Conservation (phyloP, 2,797 vertebrate species). For the Girardinus metallicus region DNA sequence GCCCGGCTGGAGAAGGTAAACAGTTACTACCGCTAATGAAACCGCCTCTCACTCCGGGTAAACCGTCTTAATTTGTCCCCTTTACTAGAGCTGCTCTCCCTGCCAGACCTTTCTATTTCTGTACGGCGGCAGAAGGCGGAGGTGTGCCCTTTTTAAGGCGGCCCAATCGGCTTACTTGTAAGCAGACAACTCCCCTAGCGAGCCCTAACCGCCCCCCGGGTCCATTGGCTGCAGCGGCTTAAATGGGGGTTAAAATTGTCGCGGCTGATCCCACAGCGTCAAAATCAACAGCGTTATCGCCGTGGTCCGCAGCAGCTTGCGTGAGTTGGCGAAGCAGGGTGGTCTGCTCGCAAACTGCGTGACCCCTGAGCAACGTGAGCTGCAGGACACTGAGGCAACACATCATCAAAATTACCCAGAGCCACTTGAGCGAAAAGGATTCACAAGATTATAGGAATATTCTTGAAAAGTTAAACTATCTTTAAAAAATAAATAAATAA, state of each 20-base stretch:
- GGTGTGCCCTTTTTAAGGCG: slow-evolving; percentile 69
- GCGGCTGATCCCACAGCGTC: background rate
- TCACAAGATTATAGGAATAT: background rate
- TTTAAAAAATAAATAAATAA: background rate
- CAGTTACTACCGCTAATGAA: background rate
- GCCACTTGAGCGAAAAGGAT: background rate
- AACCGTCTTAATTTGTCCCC: slow-evolving; percentile 6
- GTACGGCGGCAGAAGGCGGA: slow-evolving; percentile 41
- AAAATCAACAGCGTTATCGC: slow-evolving; percentile 56
- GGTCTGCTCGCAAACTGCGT: slow-evolving; percentile 5
- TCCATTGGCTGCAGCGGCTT: slow-evolving; percentile 61
- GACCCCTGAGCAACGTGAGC: slow-evolving; percentile 3
- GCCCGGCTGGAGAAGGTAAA: slow-evolving; percentile 19
- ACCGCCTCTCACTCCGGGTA: background rate
- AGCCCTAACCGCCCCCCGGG: slow-evolving; percentile 57
- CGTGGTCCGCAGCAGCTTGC: slow-evolving; percentile 1
- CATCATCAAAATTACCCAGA: background rate
- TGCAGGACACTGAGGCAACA: background rate
- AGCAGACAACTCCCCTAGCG: slow-evolving; percentile 77
- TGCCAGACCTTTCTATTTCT: slow-evolving; percentile 73
- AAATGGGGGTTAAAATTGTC: background rate
- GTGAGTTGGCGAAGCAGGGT: background rate
- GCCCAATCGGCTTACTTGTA: slow-evolving; percentile 71
- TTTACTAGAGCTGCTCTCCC: slow-evolving; percentile 2
- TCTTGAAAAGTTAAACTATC: background rate